Evolutionary conservation across 2,113 vertebrate species (phyloP).

Genomic region (Chloropsis cyanopogon): DNA sequence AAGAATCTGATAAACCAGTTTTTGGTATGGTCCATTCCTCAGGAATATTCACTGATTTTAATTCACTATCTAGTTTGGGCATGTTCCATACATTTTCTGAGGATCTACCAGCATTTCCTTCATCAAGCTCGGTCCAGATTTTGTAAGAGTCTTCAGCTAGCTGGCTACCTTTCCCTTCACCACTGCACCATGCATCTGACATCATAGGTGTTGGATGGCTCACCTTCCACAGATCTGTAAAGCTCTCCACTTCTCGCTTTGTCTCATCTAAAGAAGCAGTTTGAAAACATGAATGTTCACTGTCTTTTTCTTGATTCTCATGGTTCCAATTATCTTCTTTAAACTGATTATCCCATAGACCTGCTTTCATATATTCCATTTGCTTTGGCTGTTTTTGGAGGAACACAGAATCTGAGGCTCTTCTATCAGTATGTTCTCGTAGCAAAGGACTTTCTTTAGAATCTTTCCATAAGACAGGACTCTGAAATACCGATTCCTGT

Average conservation of each 20-base stretch:
- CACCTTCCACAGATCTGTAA: conserved; percentile 61
- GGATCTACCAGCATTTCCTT: neutral
- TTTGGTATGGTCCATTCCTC: conserved; percentile 58
- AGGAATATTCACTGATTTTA: neutral
- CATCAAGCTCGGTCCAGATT: conserved; percentile 58
- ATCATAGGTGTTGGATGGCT: neutral
- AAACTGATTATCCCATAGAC: conserved; percentile 60
- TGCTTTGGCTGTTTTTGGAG: conserved; percentile 59
- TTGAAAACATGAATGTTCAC: neutral
- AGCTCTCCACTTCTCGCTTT: conserved; percentile 58
- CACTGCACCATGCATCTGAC: conserved; percentile 55
- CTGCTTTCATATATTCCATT: conserved; percentile 36
- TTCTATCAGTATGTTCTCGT: conserved; percentile 53
- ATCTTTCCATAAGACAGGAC: conserved; percentile 72
- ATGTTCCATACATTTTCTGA: conserved; percentile 65
- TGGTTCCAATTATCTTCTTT: neutral
- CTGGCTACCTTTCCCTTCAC: neutral
- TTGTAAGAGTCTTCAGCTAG: neutral
- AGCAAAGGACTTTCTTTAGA: conserved; percentile 41
- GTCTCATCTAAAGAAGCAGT: conserved; percentile 22
- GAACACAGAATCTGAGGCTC: conserved; percentile 71
- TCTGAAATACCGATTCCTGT: conserved; percentile 76
- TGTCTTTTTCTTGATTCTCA: neutral
- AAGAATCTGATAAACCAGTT: conserved; percentile 53
- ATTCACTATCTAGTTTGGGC: conserved; percentile 13